Evolutionary conservation across 2,797 vertebrate genomes (phyloP), one percentile per base, ranked within the genome.

Genomic region (Neosilurus hyrtlii): DNA sequence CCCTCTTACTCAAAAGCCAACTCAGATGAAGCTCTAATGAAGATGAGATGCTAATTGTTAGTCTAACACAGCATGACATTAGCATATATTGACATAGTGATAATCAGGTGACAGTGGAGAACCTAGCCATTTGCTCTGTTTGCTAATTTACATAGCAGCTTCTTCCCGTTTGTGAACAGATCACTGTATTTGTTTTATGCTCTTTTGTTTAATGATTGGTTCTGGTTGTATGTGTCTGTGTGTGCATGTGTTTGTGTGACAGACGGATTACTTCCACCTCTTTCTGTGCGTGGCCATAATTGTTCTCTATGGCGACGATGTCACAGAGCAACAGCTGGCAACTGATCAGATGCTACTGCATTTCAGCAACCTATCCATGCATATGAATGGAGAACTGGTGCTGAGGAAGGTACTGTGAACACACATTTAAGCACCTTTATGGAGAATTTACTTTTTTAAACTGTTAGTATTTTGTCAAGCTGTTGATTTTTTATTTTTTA

Each of bases 261-360:
- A 99, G 98, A 99, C 97, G 0, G 98, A 99, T 90, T 99, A 99
- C 90, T 99, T 99, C 94, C 98, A 99, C 93, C 96, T 99, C 82
- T 99, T 99, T 84, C 94, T 99, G 90, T 99, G 97, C 0, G 96
- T 99, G 89, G 97, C 98, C 92, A 98, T 99, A 79, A 97, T 99
- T 84, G 96, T 96, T 86, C 94, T 99, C 73, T 99, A 99, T 0
- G 98, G 98, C 24, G 97, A 99, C 15, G 97, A 99, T 0, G 97
- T 99, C 87, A 95, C 97, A 0, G 97, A 99, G 65, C 97, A 98
- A 82, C 97, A 96, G 89, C 94, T 99, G 80, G 94, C 96, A 86
- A 96, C 97, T 0, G 98, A 99, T 93, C 97, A 98, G 93, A 99
- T 99, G 97, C 92, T 99, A 90, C 95, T 98, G 83, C 97, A 99